Percentiles rank a stretch among this genome's conserved stretches.
Evolutionary conservation across 2,888 invertebrate genomes (phyloP).

Genomic region (Himalopsyche kuldschensis): DNA sequence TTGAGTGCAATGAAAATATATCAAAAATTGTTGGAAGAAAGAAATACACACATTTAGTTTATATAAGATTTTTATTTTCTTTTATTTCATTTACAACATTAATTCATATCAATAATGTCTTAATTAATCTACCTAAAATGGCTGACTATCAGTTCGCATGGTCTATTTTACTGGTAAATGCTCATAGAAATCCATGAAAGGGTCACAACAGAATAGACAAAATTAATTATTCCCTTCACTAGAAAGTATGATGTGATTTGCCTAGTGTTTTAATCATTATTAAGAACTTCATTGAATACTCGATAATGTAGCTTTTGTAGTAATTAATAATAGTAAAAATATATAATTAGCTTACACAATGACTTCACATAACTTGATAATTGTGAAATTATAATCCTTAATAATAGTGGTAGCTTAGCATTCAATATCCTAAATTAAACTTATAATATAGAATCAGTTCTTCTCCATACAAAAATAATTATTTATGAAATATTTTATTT

Average conservation of each 20-base stretch:
- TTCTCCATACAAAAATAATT: neutral
- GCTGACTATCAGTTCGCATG: neutral
- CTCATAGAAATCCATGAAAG: neutral
- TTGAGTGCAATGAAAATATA: too few species aligned
- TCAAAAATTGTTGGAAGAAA: neutral
- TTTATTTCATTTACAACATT: neutral
- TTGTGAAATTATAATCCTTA: neutral
- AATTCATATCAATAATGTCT: neutral
- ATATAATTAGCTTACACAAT: neutral
- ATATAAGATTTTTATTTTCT: neutral
- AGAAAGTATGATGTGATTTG: too few species aligned
- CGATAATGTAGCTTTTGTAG: too few species aligned
- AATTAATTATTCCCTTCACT: too few species aligned
- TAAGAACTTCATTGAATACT: too few species aligned
- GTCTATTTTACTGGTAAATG: neutral
- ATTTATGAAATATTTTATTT: neutral
- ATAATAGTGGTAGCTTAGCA: neutral
- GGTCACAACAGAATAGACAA: too few species aligned
- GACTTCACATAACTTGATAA: too few species aligned
- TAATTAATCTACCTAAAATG: neutral
- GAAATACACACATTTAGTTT: neutral
- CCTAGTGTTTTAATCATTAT: too few species aligned
- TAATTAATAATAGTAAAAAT: too few species aligned
- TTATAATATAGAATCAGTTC: neutral
- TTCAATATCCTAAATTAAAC: neutral